Percentiles rank a stretch among this genome's conserved stretches.
Evolutionary conservation across 1,140 invertebrate genomes (phyloP).

Genomic region (Trachymyrmex cornetzi): DNA sequence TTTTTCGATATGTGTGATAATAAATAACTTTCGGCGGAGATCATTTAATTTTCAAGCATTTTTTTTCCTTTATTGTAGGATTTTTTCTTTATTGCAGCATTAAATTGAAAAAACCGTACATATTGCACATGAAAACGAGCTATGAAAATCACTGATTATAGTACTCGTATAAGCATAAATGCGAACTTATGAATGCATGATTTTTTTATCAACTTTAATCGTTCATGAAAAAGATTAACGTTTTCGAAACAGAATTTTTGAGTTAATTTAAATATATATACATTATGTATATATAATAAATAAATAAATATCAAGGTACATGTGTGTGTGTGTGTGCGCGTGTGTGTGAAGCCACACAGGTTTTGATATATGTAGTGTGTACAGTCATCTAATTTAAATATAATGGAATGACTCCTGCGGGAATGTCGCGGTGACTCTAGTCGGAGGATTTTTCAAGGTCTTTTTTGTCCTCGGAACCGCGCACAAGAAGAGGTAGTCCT

Average conservation of each 20-base stretch:
- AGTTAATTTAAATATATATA: not conserved
- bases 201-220: not conserved
- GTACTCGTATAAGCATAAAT: not conserved
- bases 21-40: slow-evolving; percentile 23
- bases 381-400: slow-evolving; percentile 76
- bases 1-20: slow-evolving; percentile 58
- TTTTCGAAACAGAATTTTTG: not conserved
- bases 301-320: not conserved
- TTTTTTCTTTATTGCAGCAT: not conserved
- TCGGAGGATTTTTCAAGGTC: slow-evolving; percentile 71
- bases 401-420: slow-evolving; percentile 77
- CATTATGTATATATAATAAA: not conserved
- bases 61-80: not conserved
- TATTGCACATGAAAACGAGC: not conserved
- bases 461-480: slow-evolving; percentile 71
- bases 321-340: not conserved
- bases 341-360: not conserved
- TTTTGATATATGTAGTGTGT: slow-evolving; percentile 43
- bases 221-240: not conserved
- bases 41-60: not conserved
- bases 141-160: not conserved
- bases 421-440: slow-evolving; percentile 74
- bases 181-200: not conserved
- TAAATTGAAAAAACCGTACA: not conserved
- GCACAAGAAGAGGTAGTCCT: slow-evolving; percentile 20